Base-by-base conservation (phyloP, 64 coral and sea anemone genomes). In the Montipora sp. region DNA sequence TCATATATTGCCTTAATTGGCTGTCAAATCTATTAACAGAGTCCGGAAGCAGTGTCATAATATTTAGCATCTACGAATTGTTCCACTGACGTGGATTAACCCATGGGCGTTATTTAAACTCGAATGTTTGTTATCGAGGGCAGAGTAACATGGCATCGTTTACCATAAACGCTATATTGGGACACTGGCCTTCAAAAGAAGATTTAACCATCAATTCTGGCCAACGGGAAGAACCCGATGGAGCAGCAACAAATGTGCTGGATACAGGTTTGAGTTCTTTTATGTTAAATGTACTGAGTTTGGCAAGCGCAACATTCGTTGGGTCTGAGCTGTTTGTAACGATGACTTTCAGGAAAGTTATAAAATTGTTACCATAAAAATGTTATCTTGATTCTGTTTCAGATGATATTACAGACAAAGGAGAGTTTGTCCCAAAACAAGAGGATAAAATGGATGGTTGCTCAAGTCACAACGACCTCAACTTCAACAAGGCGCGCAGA, bases 1-100 rank as follows among this genome's bases (percentile, higher is more conserved):
- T 73, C 65, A 80, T 77, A 51, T 67, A 66, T 87, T 47, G 48
- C 27, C 78, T 80, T 93, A 93, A 93, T 93, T 93, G 91, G 83
- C 84, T 93, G 91, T 93, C 91, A 93, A 93, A 88, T 47, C 50
- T 59, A 79, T 88, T 93, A 93, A 88, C 87, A 76, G n/a, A 60
- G 68, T 58, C 86, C 83, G 82, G 84, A 93, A 79, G 83, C 23
- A 11, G 86, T 71, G 49, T 78, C 43, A 79, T 80, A 76, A 70
- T 51, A 70, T 78, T 90, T 80, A 80, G 73, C 47, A 55, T 47
- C 89, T 90, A 46, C 60, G 59, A 5, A 70, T 51, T 75, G 51
- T 23, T 18, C 4, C 21, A 47, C 51, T 74, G 43, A 73, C 22
- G 73, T 47, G 20, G 77, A 49, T 58, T 51, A 24, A 43, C 60